Base-by-base conservation (phyloP, 1,140 invertebrate species). In the Hypothenemus hampei region DNA sequence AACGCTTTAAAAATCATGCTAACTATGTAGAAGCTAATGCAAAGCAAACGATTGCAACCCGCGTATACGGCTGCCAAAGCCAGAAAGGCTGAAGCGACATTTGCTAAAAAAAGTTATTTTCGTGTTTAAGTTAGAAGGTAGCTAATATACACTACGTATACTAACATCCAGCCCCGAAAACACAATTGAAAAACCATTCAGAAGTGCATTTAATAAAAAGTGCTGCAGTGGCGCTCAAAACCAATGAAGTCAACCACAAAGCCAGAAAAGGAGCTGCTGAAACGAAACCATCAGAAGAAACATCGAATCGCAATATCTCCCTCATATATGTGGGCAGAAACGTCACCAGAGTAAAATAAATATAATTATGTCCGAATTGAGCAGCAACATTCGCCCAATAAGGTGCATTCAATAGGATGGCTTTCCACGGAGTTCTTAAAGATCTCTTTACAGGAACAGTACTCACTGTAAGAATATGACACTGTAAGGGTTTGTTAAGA, bases 251-350 rank as follows among this genome's bases (percentile, higher is more conserved):
- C 3, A 56, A 10, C 57, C 57, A 62, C 13, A 62, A 36, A 3
- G 49, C 57, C 13, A 60, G 18, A 26, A 62, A 62, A n/a, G 60
- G 60, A 5, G 57, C 7, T 2, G 53, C 52, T 13, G 50, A 43
- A 19, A 37, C 43, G 7, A 16, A 24, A 0, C 54, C 60, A 31
- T 62, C 56, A 1, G 40, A 1, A 11, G 19, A 11, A 3, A 60
- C 50, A 11, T 62, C 47, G 36, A 62, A 59, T 18, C 48, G 53
- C 1, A 62, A 39, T 3, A 62, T 53, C 8, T 62, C 60, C 21
- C 59, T 62, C 53, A 62, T 43, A 29, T 60, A 62, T 3, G 55
- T 59, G 4, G 60, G 60, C n/a, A 62, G 36, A 36, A 57, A 49
- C 0, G 60, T 62, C 4, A 62, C 21, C 22, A 62, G 10, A 1